These are phyloP conservation scores for Amblyopsis rosae DNA, from an alignment of 2,113 vertebrate species.

Conservation along the genomic window DNA sequence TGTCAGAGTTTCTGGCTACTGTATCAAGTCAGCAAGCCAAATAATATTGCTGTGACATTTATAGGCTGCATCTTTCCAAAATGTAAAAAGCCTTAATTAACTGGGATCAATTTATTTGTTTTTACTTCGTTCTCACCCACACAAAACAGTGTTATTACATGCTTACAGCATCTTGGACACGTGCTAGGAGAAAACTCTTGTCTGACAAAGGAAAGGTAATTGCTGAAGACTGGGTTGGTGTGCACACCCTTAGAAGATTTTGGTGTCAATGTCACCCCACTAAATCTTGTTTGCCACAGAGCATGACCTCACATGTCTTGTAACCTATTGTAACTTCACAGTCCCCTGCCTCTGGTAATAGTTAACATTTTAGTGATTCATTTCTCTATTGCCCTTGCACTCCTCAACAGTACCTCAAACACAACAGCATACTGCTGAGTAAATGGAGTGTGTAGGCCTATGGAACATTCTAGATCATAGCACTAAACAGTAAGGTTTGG, in stretches of 20 bases:
- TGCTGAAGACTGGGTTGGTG: constrained; percentile 21
- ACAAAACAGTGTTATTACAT: constrained; percentile 21
- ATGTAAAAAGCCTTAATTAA: constrained; percentile 1
- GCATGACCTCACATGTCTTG: constrained; percentile 2
- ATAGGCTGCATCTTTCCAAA: constrained; percentile 2
- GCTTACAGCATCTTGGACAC: constrained; percentile 15
- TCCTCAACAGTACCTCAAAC: neutral
- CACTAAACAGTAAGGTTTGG: neutral
- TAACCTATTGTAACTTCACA: constrained; percentile 29
- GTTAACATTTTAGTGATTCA: neutral
- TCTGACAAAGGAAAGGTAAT: constrained; percentile 11
- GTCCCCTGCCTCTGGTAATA: constrained; percentile 25
- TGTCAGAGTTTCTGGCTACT: constrained; percentile 28
- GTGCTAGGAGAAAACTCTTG: constrained; percentile 21
- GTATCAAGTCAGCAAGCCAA: neutral
- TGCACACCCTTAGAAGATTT: constrained; percentile 18
- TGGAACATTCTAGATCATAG: constrained; percentile 9
- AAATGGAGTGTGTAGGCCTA: neutral
- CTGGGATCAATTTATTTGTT: neutral
- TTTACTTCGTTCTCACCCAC: constrained; percentile 29
- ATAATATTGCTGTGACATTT: constrained; percentile 13
- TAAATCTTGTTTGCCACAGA: constrained; percentile 15
- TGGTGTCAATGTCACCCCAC: constrained; percentile 34
- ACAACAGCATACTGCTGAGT: neutral
- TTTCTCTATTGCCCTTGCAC: neutral